Evolutionary conservation across 2,797 vertebrate species (phyloP).

Genomic region (Linurgus olivaceus): DNA sequence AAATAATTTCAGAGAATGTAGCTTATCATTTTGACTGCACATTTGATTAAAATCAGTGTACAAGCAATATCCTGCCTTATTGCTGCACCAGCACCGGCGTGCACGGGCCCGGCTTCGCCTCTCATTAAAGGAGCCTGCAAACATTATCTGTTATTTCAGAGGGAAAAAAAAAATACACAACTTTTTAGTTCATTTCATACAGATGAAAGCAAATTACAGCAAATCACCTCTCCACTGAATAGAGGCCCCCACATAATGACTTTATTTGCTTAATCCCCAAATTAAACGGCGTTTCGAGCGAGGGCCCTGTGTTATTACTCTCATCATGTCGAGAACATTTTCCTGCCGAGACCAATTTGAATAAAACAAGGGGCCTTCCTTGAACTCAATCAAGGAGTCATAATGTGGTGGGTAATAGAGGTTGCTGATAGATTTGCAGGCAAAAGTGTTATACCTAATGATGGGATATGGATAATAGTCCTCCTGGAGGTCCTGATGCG

Average conservation of each 20-base stretch:
- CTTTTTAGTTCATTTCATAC: slow-evolving; percentile 91
- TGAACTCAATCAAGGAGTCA: slow-evolving; percentile 91
- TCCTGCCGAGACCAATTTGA: slow-evolving; percentile 98
- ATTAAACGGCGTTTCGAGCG: slow-evolving; percentile 92
- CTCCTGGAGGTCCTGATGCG: slow-evolving; percentile 95
- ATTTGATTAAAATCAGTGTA: slow-evolving; percentile 92
- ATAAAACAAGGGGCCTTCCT: slow-evolving; percentile 93
- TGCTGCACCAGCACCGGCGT: slow-evolving; percentile 70
- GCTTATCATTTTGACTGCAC: slow-evolving; percentile 98
- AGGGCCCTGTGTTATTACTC: slow-evolving; percentile 91
- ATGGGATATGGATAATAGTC: slow-evolving; percentile 98
- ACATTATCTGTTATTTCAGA: slow-evolving; percentile 78
- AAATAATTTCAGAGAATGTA: slow-evolving; percentile 98
- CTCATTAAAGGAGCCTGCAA: slow-evolving; percentile 74
- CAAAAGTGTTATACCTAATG: slow-evolving; percentile 95
- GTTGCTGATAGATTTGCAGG: slow-evolving; percentile 89
- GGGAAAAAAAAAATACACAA: slow-evolving; percentile 39
- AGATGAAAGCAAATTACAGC: slow-evolving; percentile 88
- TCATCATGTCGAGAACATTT: slow-evolving; percentile 95
- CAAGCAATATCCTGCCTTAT: slow-evolving; percentile 78
- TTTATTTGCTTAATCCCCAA: slow-evolving; percentile 99
- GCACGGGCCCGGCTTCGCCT: slow-evolving; percentile 54
- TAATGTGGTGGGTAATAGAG: slow-evolving; percentile 90
- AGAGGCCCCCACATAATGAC: slow-evolving; percentile 90
- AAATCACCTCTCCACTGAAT: slow-evolving; percentile 90